Evolutionary conservation across 2,113 vertebrate genomes (phyloP).

Genomic region (Lamprologus ornatipinnis): DNA sequence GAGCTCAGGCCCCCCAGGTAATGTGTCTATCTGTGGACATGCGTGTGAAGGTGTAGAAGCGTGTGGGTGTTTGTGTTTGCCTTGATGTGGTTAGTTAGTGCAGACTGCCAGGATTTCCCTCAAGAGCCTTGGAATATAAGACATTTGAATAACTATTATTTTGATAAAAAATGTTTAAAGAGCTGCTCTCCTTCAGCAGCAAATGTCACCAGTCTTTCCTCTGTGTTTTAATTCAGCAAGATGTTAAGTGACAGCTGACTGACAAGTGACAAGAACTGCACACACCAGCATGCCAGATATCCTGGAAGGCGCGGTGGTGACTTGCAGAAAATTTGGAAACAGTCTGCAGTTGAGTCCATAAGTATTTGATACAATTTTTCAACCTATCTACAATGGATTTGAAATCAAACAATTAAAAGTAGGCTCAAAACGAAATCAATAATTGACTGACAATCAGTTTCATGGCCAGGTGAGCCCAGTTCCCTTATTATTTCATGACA

Average conservation of each 20-base stretch:
- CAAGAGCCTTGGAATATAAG: background rate
- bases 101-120: slow-evolving; percentile 25
- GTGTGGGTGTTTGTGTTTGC: slow-evolving; percentile 10
- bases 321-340: background rate
- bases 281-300: background rate
- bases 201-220: background rate
- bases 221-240: slow-evolving; percentile 8
- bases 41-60: background rate
- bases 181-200: background rate
- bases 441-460: background rate
- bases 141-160: slow-evolving; percentile 20
- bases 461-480: background rate
- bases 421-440: background rate
- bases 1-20: slow-evolving; percentile 57
- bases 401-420: background rate
- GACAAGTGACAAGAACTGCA: slow-evolving; percentile 23
- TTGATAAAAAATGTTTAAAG: slow-evolving; percentile 24
- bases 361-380: background rate
- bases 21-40: slow-evolving; percentile 19
- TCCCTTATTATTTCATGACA: background rate
- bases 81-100: slow-evolving; percentile 42
- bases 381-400: fast-evolving
- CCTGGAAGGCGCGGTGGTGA: background rate
- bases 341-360: background rate
- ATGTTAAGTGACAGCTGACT: slow-evolving; percentile 29